phyloP scores from a whole-genome alignment of 2,113 vertebrate genomes.

The Megaleporinus macrocephalus region DNA sequence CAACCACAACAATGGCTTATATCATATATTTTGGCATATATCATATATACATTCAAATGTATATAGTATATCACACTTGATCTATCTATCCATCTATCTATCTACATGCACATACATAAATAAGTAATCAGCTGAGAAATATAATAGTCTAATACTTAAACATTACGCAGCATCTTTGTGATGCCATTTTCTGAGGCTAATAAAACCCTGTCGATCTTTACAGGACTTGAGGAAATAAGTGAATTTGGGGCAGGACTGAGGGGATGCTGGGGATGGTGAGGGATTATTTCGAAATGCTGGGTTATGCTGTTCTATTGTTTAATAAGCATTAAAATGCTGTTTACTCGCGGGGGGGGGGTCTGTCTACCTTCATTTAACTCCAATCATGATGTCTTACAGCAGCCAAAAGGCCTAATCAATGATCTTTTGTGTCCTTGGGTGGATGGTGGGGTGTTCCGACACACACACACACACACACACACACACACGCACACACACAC shows the following conservation, averaged over 20 bases:
- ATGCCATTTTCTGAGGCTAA: too few species aligned
- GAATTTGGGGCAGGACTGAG: not conserved
- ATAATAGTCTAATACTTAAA: too few species aligned
- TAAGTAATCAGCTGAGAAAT: too few species aligned
- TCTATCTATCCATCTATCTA: not conserved
- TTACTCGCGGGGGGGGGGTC: conserved; percentile 43
- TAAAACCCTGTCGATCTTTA: too few species aligned
- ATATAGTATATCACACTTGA: too few species aligned
- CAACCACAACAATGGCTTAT: too few species aligned
- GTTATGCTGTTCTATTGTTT: not conserved
- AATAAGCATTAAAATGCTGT: conserved; percentile 22
- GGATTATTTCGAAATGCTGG: not conserved
- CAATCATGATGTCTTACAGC: conserved; percentile 57
- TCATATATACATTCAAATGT: too few species aligned
- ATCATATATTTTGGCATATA: too few species aligned
- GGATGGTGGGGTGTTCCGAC: conserved; percentile 11
- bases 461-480: not conserved
- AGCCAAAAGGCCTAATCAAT: conserved; percentile 58
- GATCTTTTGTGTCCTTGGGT: conserved; percentile 54
- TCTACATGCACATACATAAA: not conserved
- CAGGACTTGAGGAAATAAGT: too few species aligned
- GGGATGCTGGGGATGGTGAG: not conserved
- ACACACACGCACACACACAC: conserved; percentile 12
- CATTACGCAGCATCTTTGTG: too few species aligned
- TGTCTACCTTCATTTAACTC: conserved; percentile 57